Conservation (phyloP, 2,888 invertebrate genomes). For the Ganaspis brasiliensis region DNA sequence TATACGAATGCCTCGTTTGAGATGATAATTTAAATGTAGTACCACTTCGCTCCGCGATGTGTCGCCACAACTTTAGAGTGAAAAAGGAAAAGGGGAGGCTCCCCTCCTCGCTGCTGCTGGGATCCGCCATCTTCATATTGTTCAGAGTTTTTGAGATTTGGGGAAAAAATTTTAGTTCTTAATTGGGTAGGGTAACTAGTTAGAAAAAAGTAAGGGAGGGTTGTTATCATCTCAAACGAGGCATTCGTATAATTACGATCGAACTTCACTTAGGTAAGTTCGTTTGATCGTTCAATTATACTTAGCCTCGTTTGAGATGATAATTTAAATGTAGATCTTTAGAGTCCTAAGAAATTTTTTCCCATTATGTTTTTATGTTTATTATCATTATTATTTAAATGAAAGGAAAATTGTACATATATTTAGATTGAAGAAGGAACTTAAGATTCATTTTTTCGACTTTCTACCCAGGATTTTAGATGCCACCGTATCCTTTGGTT, state of each 20-base stretch:
- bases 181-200: not conserved
- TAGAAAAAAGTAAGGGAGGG: no score
- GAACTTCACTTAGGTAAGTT: constrained; percentile 3
- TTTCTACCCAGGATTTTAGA: no score
- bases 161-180: constrained; percentile 2
- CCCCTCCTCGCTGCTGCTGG: not conserved
- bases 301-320: not conserved
- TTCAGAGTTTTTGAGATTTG: not conserved
- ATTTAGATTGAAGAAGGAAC: no score
- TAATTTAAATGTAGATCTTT: constrained; percentile 2
- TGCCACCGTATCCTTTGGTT: no score
- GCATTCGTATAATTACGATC: constrained; percentile 1
- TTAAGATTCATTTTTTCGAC: no score
- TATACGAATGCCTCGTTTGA: constrained; percentile 6
- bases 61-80: constrained; percentile 4
- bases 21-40: constrained; percentile 14
- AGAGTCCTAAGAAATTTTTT: not conserved
- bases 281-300: constrained; percentile 1
- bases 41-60: constrained; percentile 4
- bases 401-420: not conserved
- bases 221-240: constrained; percentile 1
- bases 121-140: constrained; percentile 4
- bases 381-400: not conserved
- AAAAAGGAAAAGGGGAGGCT: not conserved
- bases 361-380: not conserved